phyloP scores from a whole-genome alignment of 2,797 vertebrate genomes.

The Acanthornis magna region DNA sequence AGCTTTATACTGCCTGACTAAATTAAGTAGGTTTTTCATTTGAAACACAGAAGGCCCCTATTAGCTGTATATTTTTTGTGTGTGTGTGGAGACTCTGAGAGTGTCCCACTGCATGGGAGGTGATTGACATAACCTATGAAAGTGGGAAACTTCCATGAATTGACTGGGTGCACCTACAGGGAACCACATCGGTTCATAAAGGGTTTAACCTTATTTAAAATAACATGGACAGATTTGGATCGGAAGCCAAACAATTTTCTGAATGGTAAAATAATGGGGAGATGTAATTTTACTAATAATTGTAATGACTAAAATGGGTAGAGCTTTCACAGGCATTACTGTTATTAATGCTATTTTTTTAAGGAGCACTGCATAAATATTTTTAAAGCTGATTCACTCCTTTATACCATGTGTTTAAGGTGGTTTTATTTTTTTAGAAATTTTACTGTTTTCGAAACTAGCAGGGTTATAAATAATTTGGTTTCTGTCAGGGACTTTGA shows the following conservation, averaged over 20 bases:
- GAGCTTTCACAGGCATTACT: not conserved
- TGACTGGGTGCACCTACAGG: not conserved
- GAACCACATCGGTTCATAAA: rapidly evolving
- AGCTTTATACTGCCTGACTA: not conserved
- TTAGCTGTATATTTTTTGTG: not conserved
- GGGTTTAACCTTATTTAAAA: not conserved
- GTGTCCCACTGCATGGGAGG: not conserved
- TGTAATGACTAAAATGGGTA: not conserved
- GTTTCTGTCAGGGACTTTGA: conserved; percentile 16
- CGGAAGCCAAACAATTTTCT: not conserved
- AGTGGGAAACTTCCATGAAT: not conserved
- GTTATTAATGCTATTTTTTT: conserved; percentile 17
- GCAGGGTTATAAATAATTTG: not conserved
- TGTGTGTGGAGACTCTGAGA: not conserved
- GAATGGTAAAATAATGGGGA: not conserved
- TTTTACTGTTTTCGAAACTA: not conserved
- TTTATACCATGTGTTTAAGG: not conserved
- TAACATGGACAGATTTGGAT: not conserved
- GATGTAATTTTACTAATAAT: not conserved
- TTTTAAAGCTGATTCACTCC: conserved; percentile 12
- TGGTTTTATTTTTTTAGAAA: conserved; percentile 10
- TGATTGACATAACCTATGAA: not conserved
- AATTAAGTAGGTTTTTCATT: not conserved
- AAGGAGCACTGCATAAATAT: conserved; percentile 9
- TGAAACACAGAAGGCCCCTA: not conserved